A percentile compares a stretch with the other conserved stretches of the same genome.
These are phyloP conservation scores for Enteromius treurensis DNA, from an alignment of 2,797 vertebrate species.

Conservation along the genomic window DNA sequence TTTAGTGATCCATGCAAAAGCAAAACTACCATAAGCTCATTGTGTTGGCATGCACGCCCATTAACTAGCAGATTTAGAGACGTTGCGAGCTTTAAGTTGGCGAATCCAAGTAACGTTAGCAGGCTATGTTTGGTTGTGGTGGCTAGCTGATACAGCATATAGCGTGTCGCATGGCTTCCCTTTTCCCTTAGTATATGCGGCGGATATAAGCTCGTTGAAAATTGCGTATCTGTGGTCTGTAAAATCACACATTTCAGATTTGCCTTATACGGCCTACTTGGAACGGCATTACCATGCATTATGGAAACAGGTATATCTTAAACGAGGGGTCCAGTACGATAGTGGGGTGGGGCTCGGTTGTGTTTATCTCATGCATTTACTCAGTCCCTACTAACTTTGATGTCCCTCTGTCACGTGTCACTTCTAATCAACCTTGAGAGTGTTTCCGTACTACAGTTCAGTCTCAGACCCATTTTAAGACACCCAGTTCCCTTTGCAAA, in stretches of 20 bases:
- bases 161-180: not conserved
- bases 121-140: not conserved
- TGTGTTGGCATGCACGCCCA: slow-evolving; percentile 5
- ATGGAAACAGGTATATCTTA: not conserved
- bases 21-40: not conserved
- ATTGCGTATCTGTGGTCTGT: not conserved
- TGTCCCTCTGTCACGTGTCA: slow-evolving; percentile 1
- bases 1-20: not conserved
- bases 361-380: slow-evolving; percentile 19
- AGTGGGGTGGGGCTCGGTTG: slow-evolving; percentile 40
- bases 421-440: not conserved
- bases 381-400: slow-evolving; percentile 17
- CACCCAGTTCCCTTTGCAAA: not conserved
- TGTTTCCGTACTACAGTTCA: not conserved
- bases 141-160: not conserved
- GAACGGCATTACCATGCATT: not conserved
- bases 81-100: not conserved
- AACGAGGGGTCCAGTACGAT: not conserved
- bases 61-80: not conserved
- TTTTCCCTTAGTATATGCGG: not conserved
- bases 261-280: not conserved
- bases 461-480: not conserved
- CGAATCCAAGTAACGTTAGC: not conserved
- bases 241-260: not conserved
- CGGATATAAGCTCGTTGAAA: not conserved